Conservation (phyloP, 2,888 invertebrate genomes). For the Trypoxylon attenuatum region DNA sequence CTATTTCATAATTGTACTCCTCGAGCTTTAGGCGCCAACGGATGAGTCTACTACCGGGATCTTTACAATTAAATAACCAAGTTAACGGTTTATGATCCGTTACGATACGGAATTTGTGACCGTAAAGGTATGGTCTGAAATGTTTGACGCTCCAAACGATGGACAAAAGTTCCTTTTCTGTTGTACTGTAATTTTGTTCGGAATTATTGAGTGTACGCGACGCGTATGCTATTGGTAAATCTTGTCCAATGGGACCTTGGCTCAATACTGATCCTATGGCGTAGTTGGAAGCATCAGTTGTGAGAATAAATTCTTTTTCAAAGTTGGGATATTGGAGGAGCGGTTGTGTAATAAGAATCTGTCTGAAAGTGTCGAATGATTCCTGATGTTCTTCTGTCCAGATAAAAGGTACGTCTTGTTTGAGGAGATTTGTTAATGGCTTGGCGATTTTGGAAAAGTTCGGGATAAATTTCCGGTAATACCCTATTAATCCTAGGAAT, state of each 20-base stretch:
- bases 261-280: slow-evolving; percentile 14
- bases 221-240: slow-evolving; percentile 6
- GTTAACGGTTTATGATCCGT: slow-evolving; percentile 20
- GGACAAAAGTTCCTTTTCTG: slow-evolving; percentile 13
- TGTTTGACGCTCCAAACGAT: slow-evolving; percentile 6
- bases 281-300: slow-evolving; percentile 7
- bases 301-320: neutral
- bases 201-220: slow-evolving; percentile 6
- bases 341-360: slow-evolving; percentile 6
- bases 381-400: slow-evolving; percentile 1
- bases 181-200: slow-evolving; percentile 17
- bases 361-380: slow-evolving; percentile 7
- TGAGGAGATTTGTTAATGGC: no score
- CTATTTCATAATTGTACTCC: no score
- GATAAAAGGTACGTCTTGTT: slow-evolving; percentile 3
- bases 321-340: slow-evolving; percentile 14
- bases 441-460: slow-evolving; percentile 9
- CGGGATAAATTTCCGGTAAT: no score
- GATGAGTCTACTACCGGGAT: no score
- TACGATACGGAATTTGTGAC: neutral
- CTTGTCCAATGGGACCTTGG: neutral
- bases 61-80: no score
- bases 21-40: no score
- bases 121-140: slow-evolving; percentile 11
- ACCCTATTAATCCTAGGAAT: no score